phyloP scores from a whole-genome alignment of 2,797 vertebrate species.

The Sebastes nivosus region DNA sequence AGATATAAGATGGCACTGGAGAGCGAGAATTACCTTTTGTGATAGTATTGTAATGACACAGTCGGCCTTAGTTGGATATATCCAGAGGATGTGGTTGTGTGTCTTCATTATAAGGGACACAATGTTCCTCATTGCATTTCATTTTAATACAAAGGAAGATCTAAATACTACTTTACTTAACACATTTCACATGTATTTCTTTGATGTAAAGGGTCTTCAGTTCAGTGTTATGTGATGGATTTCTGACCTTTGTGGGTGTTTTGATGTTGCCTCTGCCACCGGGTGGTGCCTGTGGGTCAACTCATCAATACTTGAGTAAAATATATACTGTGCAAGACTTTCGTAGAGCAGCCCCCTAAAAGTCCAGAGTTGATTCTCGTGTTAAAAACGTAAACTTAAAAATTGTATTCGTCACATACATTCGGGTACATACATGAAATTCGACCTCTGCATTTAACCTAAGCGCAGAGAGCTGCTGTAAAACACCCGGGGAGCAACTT shows the following conservation, averaged over 20 bases:
- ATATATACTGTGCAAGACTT: neutral
- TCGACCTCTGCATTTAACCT: too few relatives aligned
- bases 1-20: neutral
- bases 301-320: neutral
- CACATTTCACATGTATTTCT: neutral
- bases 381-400: too few relatives aligned
- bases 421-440: too few relatives aligned
- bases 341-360: neutral
- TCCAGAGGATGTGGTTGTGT: neutral
- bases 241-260: too few relatives aligned
- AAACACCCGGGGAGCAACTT: too few relatives aligned
- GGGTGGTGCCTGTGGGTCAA: too few relatives aligned
- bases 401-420: too few relatives aligned
- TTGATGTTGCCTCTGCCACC: neutral
- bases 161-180: too few relatives aligned
- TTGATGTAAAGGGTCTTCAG: neutral
- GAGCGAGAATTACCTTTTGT: neutral
- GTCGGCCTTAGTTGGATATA: neutral
- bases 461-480: too few relatives aligned
- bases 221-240: neutral
- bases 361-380: rapidly evolving
- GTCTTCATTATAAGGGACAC: too few relatives aligned
- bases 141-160: neutral
- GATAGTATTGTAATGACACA: neutral
- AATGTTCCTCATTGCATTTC: neutral